phyloP scores from a whole-genome alignment of 2,888 invertebrate genomes.

The Eristalis tenax region DNA sequence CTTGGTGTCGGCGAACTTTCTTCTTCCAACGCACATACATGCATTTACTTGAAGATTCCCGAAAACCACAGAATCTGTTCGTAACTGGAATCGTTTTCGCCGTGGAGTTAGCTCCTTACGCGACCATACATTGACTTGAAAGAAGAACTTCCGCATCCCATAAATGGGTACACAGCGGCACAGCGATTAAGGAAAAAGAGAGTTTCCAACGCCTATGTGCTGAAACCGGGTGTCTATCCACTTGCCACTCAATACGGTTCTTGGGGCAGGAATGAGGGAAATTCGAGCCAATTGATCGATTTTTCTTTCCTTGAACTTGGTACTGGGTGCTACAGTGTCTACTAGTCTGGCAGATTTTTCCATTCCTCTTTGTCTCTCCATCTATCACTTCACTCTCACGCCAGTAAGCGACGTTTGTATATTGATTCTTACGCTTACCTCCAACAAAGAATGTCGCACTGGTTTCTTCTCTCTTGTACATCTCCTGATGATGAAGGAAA shows the following conservation, averaged over 20 bases:
- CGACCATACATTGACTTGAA: slow-evolving; percentile 47
- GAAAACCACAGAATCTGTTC: slow-evolving; percentile 30
- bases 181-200: slow-evolving; percentile 9
- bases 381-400: slow-evolving; percentile 59
- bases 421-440: slow-evolving; percentile 50
- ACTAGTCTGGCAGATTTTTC: slow-evolving; percentile 31
- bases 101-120: slow-evolving; percentile 23
- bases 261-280: slow-evolving; percentile 9
- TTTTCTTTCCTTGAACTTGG: slow-evolving; percentile 68
- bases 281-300: slow-evolving; percentile 56
- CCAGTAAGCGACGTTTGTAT: slow-evolving; percentile 51
- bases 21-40: neutral
- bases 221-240: slow-evolving; percentile 51
- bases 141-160: slow-evolving; percentile 64
- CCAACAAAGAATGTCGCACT: slow-evolving; percentile 62
- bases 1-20: neutral
- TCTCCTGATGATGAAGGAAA: slow-evolving; percentile 4
- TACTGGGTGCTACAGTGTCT: slow-evolving; percentile 24
- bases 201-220: slow-evolving; percentile 24
- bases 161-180: slow-evolving; percentile 27
- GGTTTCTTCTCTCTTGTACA: slow-evolving; percentile 37
- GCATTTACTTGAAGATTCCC: neutral
- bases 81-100: slow-evolving; percentile 30
- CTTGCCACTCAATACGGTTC: slow-evolving; percentile 32
- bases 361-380: slow-evolving; percentile 13